Conservation (phyloP, 2,797 vertebrate species). For the Anguilla anguilla region DNA sequence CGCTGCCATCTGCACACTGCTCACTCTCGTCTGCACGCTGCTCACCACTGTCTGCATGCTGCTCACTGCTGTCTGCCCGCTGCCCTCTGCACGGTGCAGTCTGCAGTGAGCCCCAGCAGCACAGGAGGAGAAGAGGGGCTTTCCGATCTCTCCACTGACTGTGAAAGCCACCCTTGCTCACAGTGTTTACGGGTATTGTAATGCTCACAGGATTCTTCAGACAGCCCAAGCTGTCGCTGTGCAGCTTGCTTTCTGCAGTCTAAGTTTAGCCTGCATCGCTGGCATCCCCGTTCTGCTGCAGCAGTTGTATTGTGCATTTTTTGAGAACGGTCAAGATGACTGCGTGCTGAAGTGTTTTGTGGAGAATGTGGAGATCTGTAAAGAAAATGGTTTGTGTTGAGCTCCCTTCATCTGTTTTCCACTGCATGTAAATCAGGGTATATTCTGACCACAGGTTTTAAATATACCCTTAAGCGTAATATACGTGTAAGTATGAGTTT, state of each 20-base stretch:
- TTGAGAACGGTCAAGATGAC: background rate
- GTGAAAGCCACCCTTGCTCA: background rate
- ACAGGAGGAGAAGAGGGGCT: background rate
- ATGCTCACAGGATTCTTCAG: background rate
- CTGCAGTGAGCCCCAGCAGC: background rate
- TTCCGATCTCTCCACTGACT: background rate
- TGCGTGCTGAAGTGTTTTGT: background rate
- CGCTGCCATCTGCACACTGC: no score
- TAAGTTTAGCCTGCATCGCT: background rate
- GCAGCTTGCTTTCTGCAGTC: background rate
- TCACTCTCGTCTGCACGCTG: no score
- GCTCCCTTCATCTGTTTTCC: background rate
- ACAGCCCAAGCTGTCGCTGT: background rate
- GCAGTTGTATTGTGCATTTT: background rate
- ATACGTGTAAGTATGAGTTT: background rate
- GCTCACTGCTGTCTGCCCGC: no score
- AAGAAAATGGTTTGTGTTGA: background rate
- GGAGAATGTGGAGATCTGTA: background rate
- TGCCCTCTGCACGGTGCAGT: background rate
- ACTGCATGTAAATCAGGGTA: background rate
- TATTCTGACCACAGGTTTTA: background rate
- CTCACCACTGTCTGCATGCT: background rate
- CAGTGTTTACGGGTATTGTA: background rate
- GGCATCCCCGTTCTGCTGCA: background rate
- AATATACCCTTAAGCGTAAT: no score